Evolutionary conservation across 2,113 vertebrate genomes (phyloP), one percentile per base, ranked within the genome.

Genomic region (Spermophilus dauricus): DNA sequence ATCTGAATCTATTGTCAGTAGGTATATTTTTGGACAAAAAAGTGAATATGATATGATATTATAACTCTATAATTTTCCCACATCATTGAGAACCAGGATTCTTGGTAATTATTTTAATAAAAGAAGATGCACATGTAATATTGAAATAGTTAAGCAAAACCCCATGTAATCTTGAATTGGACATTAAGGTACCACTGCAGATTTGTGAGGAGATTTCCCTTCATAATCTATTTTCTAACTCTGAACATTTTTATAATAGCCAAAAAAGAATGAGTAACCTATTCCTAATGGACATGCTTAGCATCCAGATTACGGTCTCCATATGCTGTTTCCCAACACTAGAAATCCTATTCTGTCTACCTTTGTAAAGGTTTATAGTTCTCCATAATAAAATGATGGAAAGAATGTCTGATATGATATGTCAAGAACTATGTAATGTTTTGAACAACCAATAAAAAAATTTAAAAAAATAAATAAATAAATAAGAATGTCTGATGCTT

Each of bases 311-410:
- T 75, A 80, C 28, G 39, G 34, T 34, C 20, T 81, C 6, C 18
- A 73, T 20, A 85, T n/a, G 58, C 7, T 26, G 14, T 70, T 78
- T 84, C 26, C 51, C 32, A 91, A 56, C 82, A 63, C 53, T 45
- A 72, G 45, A 1, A 65, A 72, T n/a, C 39, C 53, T 61, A 42
- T 8, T 89, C 65, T 96, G 16, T 80, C 4, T 97, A 61, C 45
- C 2, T 69, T 85, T 89, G 24, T 34, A 53, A 53, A 42, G 22
- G 13, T 75, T 95, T 90, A 18, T 0, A 58, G 51, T 51, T 77
- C 89, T 90, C 45, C 53, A 83, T n/a, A 70, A 89, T 77, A 77
- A 93, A 77, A 86, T 18, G 11, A 70, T 86, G 34, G 61, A 73
- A 94, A 96, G 16, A 69, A 32, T 18, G 6, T 61, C 39, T 95